Evolutionary conservation across 2,888 invertebrate genomes (phyloP), one percentile per base, ranked within the genome.

Genomic region (Heliothis peltigera): DNA sequence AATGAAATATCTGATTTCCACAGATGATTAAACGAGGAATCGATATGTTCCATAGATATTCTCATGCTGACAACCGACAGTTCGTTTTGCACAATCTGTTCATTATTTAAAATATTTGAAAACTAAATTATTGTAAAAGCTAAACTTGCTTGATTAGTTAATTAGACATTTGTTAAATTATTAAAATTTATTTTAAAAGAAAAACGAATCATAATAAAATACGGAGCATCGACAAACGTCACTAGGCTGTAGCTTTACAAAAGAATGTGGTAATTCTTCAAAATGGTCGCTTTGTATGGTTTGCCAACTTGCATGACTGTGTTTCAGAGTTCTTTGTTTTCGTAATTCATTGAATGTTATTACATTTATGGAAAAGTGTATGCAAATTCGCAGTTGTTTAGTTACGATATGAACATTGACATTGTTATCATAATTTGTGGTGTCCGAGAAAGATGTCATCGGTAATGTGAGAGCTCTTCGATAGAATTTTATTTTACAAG

Each of bases 241-340:
- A 87, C 75, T 86, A 84, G 83, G 83, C 84, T 82, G 84, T 87
- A 86, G 85, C 85, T 85, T 90, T 89, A 89, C 91, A 90, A 93
- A 95, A 96, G 96, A 96, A 96, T 96, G 96, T 96, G 96, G 96
- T 96, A 96, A 96, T 96, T 96, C 94, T 95, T 94, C 96, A 96
- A 96, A 96, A 96, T 96, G 96, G 96, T 96, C 96, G 96, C 96
- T 96, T 94, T 94, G 95, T 95, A 94, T 94, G 95, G 95, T 95
- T 95, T 95, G 95, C 95, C 95, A 95, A 95, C 95, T 95, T 95
- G 95, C 93, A 93, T 93, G 93, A 94, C 94, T 92, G 92, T 93
- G 93, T 92, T 93, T 91, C 89, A 88, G 85, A 92, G 91, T 94
- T 91, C 95, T 95, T 95, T 95, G 94, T 95, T 95, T 92, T 94